These are phyloP conservation scores for Cololabis saira DNA, from an alignment of 2,113 vertebrate genomes.

Conservation along the genomic window DNA sequence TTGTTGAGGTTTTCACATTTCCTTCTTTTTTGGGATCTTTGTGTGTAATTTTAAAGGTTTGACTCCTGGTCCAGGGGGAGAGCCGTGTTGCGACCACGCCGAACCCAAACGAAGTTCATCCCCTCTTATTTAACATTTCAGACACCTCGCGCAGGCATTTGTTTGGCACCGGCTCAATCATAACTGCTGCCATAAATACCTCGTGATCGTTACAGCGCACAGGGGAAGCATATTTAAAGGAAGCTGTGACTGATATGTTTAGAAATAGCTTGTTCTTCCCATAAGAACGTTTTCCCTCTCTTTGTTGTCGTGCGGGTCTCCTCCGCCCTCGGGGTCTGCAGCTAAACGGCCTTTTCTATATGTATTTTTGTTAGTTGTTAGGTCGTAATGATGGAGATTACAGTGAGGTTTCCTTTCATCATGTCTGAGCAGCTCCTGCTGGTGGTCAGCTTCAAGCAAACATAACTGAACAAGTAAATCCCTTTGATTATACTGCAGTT, in stretches of 20 bases:
- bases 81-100: conserved; percentile 31
- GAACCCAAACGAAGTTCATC: conserved; percentile 39
- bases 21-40: conserved; percentile 21
- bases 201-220: conserved; percentile 50
- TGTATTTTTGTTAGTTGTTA: conserved; percentile 42
- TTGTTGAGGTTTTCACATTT: conserved; percentile 48
- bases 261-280: conserved; percentile 33
- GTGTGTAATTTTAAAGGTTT: conserved; percentile 49
- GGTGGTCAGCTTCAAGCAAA: conserved; percentile 8
- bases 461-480: conserved; percentile 1
- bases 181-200: conserved; percentile 41
- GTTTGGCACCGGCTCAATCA: conserved; percentile 57
- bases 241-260: conserved; percentile 59
- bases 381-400: conserved; percentile 43
- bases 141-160: conserved; percentile 60
- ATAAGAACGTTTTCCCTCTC: conserved; percentile 7
- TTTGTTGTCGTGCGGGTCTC: conserved; percentile 6
- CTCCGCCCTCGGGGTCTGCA: conserved; percentile 41
- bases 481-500: conserved; percentile 14
- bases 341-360: conserved; percentile 28
- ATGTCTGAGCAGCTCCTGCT: conserved; percentile 28
- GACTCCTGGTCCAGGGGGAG: conserved; percentile 26
- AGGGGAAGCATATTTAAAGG: conserved; percentile 38
- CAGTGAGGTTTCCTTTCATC: conserved; percentile 36
- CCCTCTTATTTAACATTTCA: conserved; percentile 55